Evolutionary conservation across 2,113 vertebrate species (phyloP).

Genomic region (Syngnathus floridae): DNA sequence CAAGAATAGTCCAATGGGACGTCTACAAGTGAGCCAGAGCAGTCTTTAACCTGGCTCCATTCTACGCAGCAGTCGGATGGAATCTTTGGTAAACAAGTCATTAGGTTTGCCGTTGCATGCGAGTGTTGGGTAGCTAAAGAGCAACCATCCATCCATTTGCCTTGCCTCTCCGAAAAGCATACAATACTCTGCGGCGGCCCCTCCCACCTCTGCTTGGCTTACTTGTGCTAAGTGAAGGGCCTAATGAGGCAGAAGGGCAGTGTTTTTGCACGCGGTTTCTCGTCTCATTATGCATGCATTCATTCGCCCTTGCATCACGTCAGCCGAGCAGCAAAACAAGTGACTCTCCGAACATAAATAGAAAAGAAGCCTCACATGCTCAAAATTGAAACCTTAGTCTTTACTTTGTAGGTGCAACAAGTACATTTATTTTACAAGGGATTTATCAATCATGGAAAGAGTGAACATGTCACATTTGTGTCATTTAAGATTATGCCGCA

Average conservation of each 20-base stretch:
- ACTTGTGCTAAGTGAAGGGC: conserved; percentile 52
- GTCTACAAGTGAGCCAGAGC: not conserved
- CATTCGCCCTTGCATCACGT: conserved; percentile 29
- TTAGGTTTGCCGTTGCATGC: conserved; percentile 4
- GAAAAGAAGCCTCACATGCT: not conserved
- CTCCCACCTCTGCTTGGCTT: conserved; percentile 36
- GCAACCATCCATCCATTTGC: conserved; percentile 14
- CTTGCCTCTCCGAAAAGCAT: not conserved
- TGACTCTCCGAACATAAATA: not conserved
- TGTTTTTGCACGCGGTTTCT: conserved; percentile 50
- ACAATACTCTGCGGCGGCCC: not conserved
- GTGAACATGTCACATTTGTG: not conserved
- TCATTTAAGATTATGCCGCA: too few species aligned
- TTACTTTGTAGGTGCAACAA: not conserved
- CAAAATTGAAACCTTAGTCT: too few species aligned
- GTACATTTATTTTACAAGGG: not conserved
- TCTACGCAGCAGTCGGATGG: conserved; percentile 7
- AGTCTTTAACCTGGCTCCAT: conserved; percentile 11
- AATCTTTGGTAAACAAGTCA: conserved; percentile 42
- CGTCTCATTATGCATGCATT: conserved; percentile 42
- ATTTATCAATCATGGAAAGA: not conserved
- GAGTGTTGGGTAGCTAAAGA: conserved; percentile 44
- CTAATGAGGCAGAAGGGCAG: conserved; percentile 61
- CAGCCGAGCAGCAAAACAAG: conserved; percentile 30
- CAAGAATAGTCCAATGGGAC: not conserved